Evolutionary conservation across 53 echinoderm and acorn worm species (phyloP), one percentile per base, ranked within the genome.

Genomic region (Echinometra lucunter): DNA sequence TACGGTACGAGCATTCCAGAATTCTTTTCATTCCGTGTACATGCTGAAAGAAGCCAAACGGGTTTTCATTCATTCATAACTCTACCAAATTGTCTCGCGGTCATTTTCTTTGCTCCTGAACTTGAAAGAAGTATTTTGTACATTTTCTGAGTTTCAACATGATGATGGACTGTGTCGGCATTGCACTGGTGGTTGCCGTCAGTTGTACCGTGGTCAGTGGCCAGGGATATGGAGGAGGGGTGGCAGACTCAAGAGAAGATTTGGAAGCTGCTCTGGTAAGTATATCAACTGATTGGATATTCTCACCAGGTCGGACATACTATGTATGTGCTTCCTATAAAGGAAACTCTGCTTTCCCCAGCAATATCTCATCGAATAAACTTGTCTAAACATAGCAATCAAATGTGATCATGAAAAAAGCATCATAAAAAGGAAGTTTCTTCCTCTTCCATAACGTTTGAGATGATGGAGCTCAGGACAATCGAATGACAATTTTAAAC

Each of bases 151-250:
- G 40, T 40, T 75, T 21, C 19, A 40, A 19, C 3, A 75, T 75
- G 72, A 66, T 66, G 72, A 75, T 3, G 75, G 38, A 4, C 37
- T 75, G 19, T 75, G 75, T 40, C n/a, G 75, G 75, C 40, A 40
- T 75, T 40, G 37, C 40, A 75, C 75, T 75, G 75, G 37, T 75
- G 75, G 19, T 75, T 40, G 75, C 40, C 2, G 38, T 37, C 15
- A 18, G 35, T 75, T 75, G 40, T 75, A 40, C 40, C 75, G 2
- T 75, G 38, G 75, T 75, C 75, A 40, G 40, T 75, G 75, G 88
- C 28, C 49, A 88, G 88, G 88, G 88, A 88, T 49, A 53, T 32
- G 88, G 88, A 47, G 88, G 88, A 25, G 88, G 88, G 30, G 88
- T 88, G 45, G 88, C 88, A 53, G 88, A 88, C 56, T 30, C 88